A percentile compares a stretch with the other conserved stretches of the same genome.
Evolutionary conservation across 2,113 vertebrate genomes (phyloP).

Genomic region (Caranx ignobilis): DNA sequence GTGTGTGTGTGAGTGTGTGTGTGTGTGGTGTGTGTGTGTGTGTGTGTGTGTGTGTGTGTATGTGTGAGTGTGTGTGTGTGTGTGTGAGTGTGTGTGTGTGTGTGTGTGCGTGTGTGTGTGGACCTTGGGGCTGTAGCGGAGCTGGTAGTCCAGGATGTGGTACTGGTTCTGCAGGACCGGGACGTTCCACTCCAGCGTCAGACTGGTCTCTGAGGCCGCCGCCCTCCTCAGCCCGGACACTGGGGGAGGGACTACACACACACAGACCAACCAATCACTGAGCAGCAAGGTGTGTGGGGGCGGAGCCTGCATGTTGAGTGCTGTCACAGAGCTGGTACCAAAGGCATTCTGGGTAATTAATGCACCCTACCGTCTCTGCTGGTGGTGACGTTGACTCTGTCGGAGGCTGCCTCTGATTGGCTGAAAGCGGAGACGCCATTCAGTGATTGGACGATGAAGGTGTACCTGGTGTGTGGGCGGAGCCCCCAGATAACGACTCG

Average conservation of each 20-base stretch:
- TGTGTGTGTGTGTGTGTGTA: too few species aligned
- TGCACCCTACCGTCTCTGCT: constrained; percentile 84
- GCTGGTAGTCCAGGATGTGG: constrained; percentile 87
- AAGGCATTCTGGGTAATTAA: constrained; percentile 35
- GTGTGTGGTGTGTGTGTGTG: too few species aligned
- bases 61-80: too few species aligned
- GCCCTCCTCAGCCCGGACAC: constrained; percentile 81
- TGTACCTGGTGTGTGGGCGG: constrained; percentile 85
- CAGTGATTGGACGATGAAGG: constrained; percentile 85
- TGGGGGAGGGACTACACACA: constrained; percentile 82
- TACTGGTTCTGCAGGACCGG: constrained; percentile 74
- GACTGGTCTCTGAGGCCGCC: constrained; percentile 76
- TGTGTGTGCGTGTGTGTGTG: constrained; percentile 21
- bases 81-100: constrained; percentile 33
- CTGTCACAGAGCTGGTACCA: background rate
- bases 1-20: constrained; percentile 25
- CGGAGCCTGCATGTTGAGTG: background rate
- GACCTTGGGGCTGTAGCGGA: constrained; percentile 88
- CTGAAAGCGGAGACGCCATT: constrained; percentile 86
- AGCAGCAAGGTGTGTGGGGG: background rate
- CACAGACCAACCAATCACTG: background rate
- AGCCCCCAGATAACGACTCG: constrained; percentile 85
- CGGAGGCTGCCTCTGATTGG: constrained; percentile 74
- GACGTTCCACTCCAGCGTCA: constrained; percentile 83
- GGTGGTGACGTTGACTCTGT: constrained; percentile 86